Percentiles rank a stretch among this genome's conserved stretches.
Conservation (phyloP, 2,888 invertebrate species). For the Synergus gifuensis region DNA sequence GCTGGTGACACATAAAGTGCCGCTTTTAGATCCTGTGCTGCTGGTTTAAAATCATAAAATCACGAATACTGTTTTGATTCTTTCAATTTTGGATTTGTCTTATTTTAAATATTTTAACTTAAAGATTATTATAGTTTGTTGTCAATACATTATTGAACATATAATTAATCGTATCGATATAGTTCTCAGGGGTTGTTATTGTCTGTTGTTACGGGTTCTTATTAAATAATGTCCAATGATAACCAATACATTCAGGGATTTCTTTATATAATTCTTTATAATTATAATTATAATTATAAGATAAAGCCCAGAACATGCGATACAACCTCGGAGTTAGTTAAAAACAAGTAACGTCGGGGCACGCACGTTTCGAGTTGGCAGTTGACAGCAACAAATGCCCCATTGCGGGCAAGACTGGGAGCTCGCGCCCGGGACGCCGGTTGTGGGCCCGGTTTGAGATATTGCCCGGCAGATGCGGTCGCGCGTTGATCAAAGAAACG, state of each 20-base stretch:
- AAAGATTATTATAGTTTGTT: too few species aligned
- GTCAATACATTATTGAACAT: too few species aligned
- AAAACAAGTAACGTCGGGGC: slow-evolving; percentile 58
- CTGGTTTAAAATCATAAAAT: too few species aligned
- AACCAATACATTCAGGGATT: background rate
- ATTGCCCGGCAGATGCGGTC: slow-evolving; percentile 77
- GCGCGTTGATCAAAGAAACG: slow-evolving; percentile 77
- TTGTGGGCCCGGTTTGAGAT: slow-evolving; percentile 74
- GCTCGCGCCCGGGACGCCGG: slow-evolving; percentile 74
- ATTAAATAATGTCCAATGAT: background rate
- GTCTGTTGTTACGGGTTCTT: too few species aligned
- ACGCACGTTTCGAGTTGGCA: slow-evolving; percentile 65
- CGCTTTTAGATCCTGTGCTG: too few species aligned
- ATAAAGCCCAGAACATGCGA: background rate
- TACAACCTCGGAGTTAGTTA: background rate
- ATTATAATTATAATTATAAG: too few species aligned
- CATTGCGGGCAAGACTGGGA: slow-evolving; percentile 74
- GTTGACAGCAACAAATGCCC: slow-evolving; percentile 76
- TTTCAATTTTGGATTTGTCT: too few species aligned
- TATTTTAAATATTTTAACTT: too few species aligned
- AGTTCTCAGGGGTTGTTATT: too few species aligned
- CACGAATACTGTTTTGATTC: too few species aligned
- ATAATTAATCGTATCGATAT: too few species aligned
- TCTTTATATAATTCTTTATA: background rate
- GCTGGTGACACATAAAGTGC: background rate